phyloP scores from a whole-genome alignment of 2,797 vertebrate genomes.

The Alauda arvensis region DNA sequence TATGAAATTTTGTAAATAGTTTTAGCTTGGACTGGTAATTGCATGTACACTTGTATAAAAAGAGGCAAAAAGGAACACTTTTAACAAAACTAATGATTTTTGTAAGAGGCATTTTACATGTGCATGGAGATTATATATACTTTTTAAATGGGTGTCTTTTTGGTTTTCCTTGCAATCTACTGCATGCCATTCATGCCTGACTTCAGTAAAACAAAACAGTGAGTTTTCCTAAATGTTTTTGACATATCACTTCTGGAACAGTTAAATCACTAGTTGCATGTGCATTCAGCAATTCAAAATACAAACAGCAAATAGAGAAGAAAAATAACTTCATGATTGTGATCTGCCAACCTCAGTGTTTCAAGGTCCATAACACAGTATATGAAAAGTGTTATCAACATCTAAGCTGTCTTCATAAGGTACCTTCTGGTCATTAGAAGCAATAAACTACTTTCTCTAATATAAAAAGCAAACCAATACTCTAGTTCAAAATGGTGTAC shows the following conservation, averaged over 20 bases:
- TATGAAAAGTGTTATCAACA: slow-evolving; percentile 41
- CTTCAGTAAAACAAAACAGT: slow-evolving; percentile 40
- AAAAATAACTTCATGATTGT: background rate
- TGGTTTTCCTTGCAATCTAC: slow-evolving; percentile 47
- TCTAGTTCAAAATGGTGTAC: slow-evolving; percentile 26
- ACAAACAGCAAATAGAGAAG: slow-evolving; percentile 30
- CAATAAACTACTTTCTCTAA: slow-evolving; percentile 73
- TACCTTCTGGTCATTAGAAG: slow-evolving; percentile 67
- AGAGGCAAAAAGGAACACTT: slow-evolving; percentile 45
- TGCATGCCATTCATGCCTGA: slow-evolving; percentile 69
- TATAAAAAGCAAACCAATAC: slow-evolving; percentile 37
- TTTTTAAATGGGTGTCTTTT: slow-evolving; percentile 49
- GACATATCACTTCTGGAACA: slow-evolving; percentile 24
- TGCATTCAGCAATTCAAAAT: slow-evolving; percentile 48
- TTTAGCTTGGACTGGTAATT: slow-evolving; percentile 54
- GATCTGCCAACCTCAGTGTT: slow-evolving; percentile 34
- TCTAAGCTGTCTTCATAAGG: slow-evolving; percentile 47
- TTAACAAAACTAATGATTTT: slow-evolving; percentile 39
- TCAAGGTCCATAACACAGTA: slow-evolving; percentile 33
- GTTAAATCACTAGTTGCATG: slow-evolving; percentile 39
- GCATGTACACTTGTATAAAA: slow-evolving; percentile 69
- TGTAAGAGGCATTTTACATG: slow-evolving; percentile 56
- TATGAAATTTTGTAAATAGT: slow-evolving; percentile 72
- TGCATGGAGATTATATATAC: slow-evolving; percentile 50
- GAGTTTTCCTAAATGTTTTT: slow-evolving; percentile 54